Evolutionary conservation across 1,140 invertebrate species (phyloP), one percentile per base, ranked within the genome.

Genomic region (Rhizoglyphus robini): DNA sequence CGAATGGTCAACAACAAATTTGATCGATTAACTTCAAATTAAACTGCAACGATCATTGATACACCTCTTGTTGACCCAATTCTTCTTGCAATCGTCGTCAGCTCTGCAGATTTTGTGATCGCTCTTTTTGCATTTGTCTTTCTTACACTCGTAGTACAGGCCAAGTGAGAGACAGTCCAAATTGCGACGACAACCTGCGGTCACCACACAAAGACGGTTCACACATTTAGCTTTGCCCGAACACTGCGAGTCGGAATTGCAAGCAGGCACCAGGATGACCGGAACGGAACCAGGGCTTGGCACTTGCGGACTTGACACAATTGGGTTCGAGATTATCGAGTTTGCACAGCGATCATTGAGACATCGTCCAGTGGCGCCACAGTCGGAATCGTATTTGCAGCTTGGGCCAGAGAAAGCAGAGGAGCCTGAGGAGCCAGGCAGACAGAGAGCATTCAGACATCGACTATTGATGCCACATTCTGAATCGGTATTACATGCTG

Each of bases 391-490:
- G 2, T 2, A 3, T 31, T 27, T 18, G 27, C 60, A 46, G 2
- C n/a, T 38, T 31, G 60, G 18, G 3, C 49, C 13, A 2, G 2
- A 3, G 18, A 18, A 23, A 31, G 38, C 49, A 2, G 13, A n/a
- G n/a, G n/a, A n/a, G n/a, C n/a, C n/a, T n/a, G n/a, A n/a, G n/a
- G n/a, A n/a, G n/a, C n/a, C n/a, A 13, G 20, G 51, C 51, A 57
- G 51, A 27, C 23, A 34, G 30, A 60, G 5, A 5, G 5, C 31
- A 27, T 11, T 5, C 32, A 63, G 13, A 36, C 61, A 63, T 46
- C 34, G 61, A 23, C 61, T 36, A 41, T n/a, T 63, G 13, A 49
- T 11, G 8, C 61, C 36, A 41, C 61, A 63, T 49, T 63, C 61
- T 3, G 61, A 3, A 29, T 63, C 32, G 36, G 4, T 51, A 5